A percentile compares a stretch with the other conserved stretches of the same genome.
Evolutionary conservation across 2,113 vertebrate species (phyloP).

Genomic region (Callorhinus ursinus): DNA sequence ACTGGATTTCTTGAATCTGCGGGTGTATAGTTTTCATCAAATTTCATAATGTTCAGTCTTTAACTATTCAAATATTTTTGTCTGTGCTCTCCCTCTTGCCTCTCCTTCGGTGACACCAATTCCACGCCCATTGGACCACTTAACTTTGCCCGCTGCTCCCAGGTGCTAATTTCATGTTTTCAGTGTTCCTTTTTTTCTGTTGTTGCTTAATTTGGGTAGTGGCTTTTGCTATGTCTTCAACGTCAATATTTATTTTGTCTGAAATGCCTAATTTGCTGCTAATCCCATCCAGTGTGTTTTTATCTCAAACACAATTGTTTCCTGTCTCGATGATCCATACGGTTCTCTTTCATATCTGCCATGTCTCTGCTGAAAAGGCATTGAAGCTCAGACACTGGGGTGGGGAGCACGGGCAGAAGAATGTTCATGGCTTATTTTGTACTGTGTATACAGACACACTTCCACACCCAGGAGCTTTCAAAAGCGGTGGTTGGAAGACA

Average conservation of each 20-base stretch:
- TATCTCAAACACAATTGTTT: background rate
- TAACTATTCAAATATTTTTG: background rate
- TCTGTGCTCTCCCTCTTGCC: background rate
- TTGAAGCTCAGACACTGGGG: no score
- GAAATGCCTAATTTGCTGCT: background rate
- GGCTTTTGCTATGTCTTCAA: background rate
- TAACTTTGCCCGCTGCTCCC: background rate
- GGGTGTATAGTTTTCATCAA: background rate
- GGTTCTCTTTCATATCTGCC: background rate
- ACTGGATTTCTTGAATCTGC: background rate
- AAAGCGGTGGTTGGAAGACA: conserved; percentile 29
- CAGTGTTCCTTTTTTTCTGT: background rate
- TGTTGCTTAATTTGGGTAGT: background rate
- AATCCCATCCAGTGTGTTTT: background rate
- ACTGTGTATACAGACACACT: conserved; percentile 55
- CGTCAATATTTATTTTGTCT: background rate
- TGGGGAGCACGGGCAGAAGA: conserved; percentile 29
- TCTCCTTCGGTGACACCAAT: background rate
- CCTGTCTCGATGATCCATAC: background rate
- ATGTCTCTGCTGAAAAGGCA: background rate
- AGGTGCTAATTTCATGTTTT: background rate
- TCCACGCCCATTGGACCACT: accelerated
- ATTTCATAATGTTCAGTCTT: background rate
- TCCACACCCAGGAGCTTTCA: conserved; percentile 43
- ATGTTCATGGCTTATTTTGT: conserved; percentile 47